phyloP scores from a whole-genome alignment of 2,888 invertebrate genomes.

The Sarcophaga caerulescens region DNA sequence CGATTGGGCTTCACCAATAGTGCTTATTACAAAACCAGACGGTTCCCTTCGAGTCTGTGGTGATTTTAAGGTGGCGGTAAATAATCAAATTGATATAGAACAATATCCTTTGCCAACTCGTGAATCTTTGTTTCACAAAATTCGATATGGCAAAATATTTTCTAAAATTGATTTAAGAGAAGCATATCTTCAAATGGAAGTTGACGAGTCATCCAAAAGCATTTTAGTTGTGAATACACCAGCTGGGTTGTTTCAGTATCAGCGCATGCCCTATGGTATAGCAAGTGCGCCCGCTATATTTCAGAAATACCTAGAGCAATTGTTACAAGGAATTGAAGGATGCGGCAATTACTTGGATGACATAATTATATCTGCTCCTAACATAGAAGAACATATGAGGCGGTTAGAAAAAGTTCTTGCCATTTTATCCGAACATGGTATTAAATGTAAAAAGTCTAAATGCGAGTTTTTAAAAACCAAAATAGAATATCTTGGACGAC shows the following conservation, averaged over 20 bases:
- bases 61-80: no score
- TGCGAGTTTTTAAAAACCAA: no score
- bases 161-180: conserved; percentile 59
- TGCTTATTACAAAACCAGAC: conserved; percentile 69
- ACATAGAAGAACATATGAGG: conserved; percentile 69
- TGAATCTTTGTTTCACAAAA: no score
- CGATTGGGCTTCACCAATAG: not conserved
- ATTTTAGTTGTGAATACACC: conserved; percentile 75
- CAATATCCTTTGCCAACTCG: conserved; percentile 11
- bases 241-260: conserved; percentile 75
- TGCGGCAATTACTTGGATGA: conserved; percentile 73
- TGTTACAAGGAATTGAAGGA: conserved; percentile 72
- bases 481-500: no score
- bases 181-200: conserved; percentile 75
- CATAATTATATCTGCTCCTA: conserved; percentile 69
- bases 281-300: conserved; percentile 74
- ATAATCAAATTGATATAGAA: no score
- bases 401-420: conserved; percentile 69
- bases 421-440: conserved; percentile 65
- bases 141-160: no score
- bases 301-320: conserved; percentile 74
- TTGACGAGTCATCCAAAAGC: conserved; percentile 71
- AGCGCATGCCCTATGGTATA: conserved; percentile 76
- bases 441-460: not conserved
- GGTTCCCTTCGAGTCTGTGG: not conserved